A percentile compares a stretch with the other conserved stretches of the same genome.
Evolutionary conservation across 1,140 invertebrate genomes (phyloP).

Genomic region (Meloidogyne chitwoodi): DNA sequence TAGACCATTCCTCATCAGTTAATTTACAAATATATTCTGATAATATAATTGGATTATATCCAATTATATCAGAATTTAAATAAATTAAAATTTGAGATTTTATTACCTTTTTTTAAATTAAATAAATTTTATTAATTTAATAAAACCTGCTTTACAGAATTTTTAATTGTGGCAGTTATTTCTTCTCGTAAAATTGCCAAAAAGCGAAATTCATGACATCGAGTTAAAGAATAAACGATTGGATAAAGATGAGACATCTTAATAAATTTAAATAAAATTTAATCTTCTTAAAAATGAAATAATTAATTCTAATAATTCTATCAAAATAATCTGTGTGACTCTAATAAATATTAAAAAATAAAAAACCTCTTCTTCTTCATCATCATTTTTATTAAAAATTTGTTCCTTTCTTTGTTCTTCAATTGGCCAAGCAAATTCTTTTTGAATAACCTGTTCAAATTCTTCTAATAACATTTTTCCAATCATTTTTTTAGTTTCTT

Average conservation of each 20-base stretch:
- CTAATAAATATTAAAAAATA: too few relatives aligned
- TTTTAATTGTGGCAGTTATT: conserved; percentile 54
- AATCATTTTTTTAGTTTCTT: conserved; percentile 89
- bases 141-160: conserved; percentile 49
- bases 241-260: background rate
- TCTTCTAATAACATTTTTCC: conserved; percentile 94
- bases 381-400: background rate
- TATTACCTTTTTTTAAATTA: conserved; percentile 30
- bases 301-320: too few relatives aligned
- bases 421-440: conserved; percentile 81
- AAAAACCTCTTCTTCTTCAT: background rate
- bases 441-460: conserved; percentile 82
- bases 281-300: too few relatives aligned
- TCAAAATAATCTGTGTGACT: too few relatives aligned
- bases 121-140: background rate
- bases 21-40: conserved; percentile 11
- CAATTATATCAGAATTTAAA: conserved; percentile 2
- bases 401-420: conserved; percentile 65
- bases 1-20: background rate
- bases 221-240: conserved; percentile 59
- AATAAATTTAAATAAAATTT: background rate
- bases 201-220: conserved; percentile 58
- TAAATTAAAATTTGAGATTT: conserved; percentile 46
- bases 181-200: conserved; percentile 49
- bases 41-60: conserved; percentile 46